Evolutionary conservation across 2,888 invertebrate genomes (phyloP), one percentile per base, ranked within the genome.

Genomic region (Amblyjoppa proteus): DNA sequence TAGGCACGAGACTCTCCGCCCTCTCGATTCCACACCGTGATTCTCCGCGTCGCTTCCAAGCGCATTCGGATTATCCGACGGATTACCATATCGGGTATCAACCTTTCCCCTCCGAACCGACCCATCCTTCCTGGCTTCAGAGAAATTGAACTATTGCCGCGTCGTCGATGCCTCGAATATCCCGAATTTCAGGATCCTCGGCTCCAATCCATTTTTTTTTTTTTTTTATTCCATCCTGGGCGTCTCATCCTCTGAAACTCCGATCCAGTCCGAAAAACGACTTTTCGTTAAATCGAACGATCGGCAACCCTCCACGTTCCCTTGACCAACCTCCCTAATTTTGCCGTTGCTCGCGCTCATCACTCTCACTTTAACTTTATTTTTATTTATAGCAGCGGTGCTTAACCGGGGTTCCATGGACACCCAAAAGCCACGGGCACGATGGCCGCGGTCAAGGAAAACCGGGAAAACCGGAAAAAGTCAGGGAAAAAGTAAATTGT

Each of bases 61-160:
- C 75, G 83, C 73, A 64, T 82, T 78, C 83, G 82, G 85, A 83
- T 75, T 68, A 83, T 85, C 78, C 83, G 61, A 61, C 9, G 81
- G 73, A 85, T 85, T 75, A 83, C 82, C 85, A 83, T 83, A 78
- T 76, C 74, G 78, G 73, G 56, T 77, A 77, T 76, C 70, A 82
- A 77, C 58, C 20, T 64, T 82, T 49, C 45, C 28, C 75, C 81
- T 73, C 56, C 56, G 80, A 49, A 68, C 69, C 56, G 58, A 49
- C 28, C 34, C 38, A 68, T 28, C 58, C 28, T 31, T 20, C 38
- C 16, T 16, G 61, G 70, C 45, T 70, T 2, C 61, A 56, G 61
- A 25, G 49, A 71, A 71, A 34, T 45, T 70, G 70, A 70, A 71
- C 79, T 69, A 78, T 78, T 78, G 78, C 58, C 58, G 41, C 58